Evolutionary conservation across 2,888 invertebrate genomes (phyloP).

Genomic region (Tanypteryx hageni): DNA sequence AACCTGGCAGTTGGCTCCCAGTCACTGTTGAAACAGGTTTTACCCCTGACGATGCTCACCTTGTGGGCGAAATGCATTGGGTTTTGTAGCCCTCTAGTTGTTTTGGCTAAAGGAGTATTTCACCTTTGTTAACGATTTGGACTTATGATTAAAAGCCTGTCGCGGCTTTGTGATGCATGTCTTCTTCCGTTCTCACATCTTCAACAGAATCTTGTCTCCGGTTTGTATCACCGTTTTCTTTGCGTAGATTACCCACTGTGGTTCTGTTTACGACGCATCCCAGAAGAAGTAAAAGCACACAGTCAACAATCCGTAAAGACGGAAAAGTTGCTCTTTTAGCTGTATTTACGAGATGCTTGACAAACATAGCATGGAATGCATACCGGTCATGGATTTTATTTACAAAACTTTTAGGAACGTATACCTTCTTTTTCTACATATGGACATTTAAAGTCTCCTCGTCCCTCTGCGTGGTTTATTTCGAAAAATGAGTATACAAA

Average conservation of each 20-base stretch:
- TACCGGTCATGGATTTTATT: neutral
- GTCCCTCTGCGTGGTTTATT: too few species aligned
- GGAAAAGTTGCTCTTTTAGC: neutral
- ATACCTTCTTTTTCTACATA: too few species aligned
- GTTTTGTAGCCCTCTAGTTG: too few species aligned
- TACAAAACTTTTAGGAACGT: neutral
- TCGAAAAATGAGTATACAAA: too few species aligned
- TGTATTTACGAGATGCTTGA: neutral
- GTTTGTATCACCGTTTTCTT: neutral
- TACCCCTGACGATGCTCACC: too few species aligned
- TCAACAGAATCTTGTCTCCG: neutral
- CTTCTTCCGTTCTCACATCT: neutral
- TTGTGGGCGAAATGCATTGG: too few species aligned
- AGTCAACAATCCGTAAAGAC: neutral
- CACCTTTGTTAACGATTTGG: too few species aligned
- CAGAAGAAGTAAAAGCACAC: neutral
- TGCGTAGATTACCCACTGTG: neutral
- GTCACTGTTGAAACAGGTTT: too few species aligned
- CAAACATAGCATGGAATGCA: neutral
- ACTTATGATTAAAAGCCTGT: neutral
- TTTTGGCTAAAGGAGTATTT: too few species aligned
- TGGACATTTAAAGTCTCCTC: too few species aligned
- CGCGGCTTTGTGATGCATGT: neutral
- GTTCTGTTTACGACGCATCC: neutral
- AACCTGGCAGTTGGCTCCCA: too few species aligned